Evolutionary conservation across 2,113 vertebrate genomes (phyloP), one percentile per base, ranked within the genome.

Genomic region (Oreochromis niloticus): DNA sequence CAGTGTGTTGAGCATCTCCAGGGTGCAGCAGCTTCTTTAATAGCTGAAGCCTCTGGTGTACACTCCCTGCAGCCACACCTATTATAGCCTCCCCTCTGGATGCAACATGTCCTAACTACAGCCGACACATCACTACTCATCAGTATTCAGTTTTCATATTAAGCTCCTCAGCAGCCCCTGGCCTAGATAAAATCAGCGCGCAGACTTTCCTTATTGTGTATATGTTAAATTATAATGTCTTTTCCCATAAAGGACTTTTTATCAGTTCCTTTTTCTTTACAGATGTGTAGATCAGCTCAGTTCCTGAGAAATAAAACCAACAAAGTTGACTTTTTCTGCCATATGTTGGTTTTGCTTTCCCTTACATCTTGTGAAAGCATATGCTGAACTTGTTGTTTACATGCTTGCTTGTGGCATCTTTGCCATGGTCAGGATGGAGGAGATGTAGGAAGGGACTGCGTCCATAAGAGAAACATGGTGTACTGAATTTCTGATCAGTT

Each of bases 81-180:
- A 55, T 89, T 84, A 86, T 39, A 87, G 75, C 81, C 48, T n/a
- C 34, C 80, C 36, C 78, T 66, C 75, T 63, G 81, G 73, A 73
- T 82, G 63, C 80, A 85, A 41, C 82, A 59, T 84, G 41, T 32
- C 61, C 75, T 66, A 80, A 30, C 89, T 75, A 56, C 87, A 84
- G 61, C 78, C 78, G 3, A 61, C 88, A 75, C 63, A 14, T 84
- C 83, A 82, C 61, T 85, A 43, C 85, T 90, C 41, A 91, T 91
- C 88, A 92, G 88, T 90, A 87, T 86, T 89, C 86, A 59, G 82
- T 79, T 68, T 93, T 82, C 73, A 82, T 91, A 78, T 86, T 61
- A 66, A 90, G 84, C 84, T 88, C 73, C 81, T 91, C 59, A 50
- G 82, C 83, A 46, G 75, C 43, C 7, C 10, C 52, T 92, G 87